Evolutionary conservation across 2,888 invertebrate genomes (phyloP).

Genomic region (Chalcosyrphus nemorum): DNA sequence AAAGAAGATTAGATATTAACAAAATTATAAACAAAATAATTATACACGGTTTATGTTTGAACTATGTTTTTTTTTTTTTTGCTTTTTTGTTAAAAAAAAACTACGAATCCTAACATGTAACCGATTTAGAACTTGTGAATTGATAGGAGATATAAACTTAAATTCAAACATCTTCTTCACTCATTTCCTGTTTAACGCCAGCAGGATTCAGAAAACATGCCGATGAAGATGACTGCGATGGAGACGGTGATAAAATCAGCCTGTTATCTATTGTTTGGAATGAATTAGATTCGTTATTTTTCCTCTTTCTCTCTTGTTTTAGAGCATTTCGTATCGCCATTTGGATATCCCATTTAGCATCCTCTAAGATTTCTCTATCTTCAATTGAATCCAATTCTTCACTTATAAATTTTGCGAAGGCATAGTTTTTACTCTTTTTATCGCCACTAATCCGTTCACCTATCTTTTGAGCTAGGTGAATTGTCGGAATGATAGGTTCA

Average conservation of each 20-base stretch:
- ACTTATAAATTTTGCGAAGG: slow-evolving; percentile 8
- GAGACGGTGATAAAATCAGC: neutral
- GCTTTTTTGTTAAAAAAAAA: too few species aligned
- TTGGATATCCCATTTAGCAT: slow-evolving; percentile 30
- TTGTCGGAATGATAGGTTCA: neutral
- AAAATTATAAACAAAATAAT: too few species aligned
- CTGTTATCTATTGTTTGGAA: neutral
- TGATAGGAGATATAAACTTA: neutral
- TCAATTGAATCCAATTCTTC: slow-evolving; percentile 18
- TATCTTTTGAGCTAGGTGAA: neutral
- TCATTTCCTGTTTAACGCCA: neutral
- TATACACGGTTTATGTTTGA: too few species aligned
- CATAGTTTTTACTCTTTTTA: neutral
- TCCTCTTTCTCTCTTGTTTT: slow-evolving; percentile 3
- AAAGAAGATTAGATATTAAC: too few species aligned
- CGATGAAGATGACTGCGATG: slow-evolving; percentile 5
- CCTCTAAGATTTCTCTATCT: slow-evolving; percentile 15
- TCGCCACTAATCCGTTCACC: neutral
- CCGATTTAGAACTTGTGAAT: too few species aligned
- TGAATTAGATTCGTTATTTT: too few species aligned
- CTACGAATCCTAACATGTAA: too few species aligned
- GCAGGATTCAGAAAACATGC: neutral
- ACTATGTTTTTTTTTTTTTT: too few species aligned
- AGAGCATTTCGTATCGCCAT: slow-evolving; percentile 11
- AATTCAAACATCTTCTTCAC: neutral